Evolutionary conservation across 2,797 vertebrate species (phyloP).

Genomic region (Sitta carolinensis): DNA sequence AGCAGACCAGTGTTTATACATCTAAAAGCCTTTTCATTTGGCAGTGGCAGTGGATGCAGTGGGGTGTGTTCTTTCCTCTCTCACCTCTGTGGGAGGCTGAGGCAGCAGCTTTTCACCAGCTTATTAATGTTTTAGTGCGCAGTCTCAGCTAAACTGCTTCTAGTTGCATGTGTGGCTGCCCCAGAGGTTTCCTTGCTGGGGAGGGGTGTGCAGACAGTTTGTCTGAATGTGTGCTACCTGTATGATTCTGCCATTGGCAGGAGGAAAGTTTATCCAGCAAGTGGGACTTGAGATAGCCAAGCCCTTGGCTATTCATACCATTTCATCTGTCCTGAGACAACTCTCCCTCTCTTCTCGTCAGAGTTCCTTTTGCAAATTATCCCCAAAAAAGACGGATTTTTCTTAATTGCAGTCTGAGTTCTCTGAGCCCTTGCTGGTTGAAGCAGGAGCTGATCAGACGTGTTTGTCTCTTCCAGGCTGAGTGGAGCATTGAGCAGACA

Average conservation of each 20-base stretch:
- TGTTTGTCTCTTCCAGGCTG: slow-evolving; percentile 76
- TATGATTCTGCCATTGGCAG: background rate
- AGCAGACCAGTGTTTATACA: background rate
- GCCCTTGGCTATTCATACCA: background rate
- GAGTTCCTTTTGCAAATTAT: background rate
- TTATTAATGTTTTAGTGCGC: background rate
- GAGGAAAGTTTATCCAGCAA: background rate
- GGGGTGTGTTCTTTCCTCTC: background rate
- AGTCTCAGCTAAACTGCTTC: background rate
- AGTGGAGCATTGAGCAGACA: slow-evolving; percentile 79
- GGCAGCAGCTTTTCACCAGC: background rate
- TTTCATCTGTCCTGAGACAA: background rate
- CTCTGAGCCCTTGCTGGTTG: background rate
- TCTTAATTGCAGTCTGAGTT: background rate
- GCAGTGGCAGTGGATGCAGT: background rate
- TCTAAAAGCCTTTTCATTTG: background rate
- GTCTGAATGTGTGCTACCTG: background rate
- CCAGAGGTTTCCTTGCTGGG: background rate
- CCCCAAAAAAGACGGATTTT: background rate
- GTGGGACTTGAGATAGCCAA: background rate
- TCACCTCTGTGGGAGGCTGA: background rate
- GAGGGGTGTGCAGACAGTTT: background rate
- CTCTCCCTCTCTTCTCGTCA: background rate
- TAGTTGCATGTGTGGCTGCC: background rate
- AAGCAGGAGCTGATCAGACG: background rate